Base-by-base conservation (phyloP, 2,888 invertebrate genomes). In the Mycogona germanica region DNA sequence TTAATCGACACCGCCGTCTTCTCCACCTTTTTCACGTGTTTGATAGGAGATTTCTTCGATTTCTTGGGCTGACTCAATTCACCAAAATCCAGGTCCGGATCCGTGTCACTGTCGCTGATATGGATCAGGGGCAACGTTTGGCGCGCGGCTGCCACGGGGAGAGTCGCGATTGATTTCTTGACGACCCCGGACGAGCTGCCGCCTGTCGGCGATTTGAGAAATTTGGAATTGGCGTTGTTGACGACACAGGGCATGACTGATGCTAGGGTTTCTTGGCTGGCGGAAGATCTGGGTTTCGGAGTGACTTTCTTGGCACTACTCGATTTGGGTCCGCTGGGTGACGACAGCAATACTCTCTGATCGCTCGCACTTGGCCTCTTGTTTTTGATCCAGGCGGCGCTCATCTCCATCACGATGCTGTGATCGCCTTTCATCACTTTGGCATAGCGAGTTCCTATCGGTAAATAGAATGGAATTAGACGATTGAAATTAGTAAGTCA, bases 181-280 rank as follows among this genome's bases (percentile, higher is more conserved):
- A 7, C 41, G 12, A 19, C 12, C 9, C 14, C 9, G 9, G 19
- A 41, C 19, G 41, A 19, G 7, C 9, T 14, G 41, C 41, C 12
- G 41, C 17, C 17, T 17, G 12, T 41, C 17, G 41, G 17, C 12
- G 12, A 9, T 12, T 17, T 3, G 25, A 9, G 21, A 35, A 48
- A 35, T 35, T 48, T 48, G 21, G 35, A 48, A 35, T 48, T 48
- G 17, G 30, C 28, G 14, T 29, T 21, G 3, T 48, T 48, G 19
- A 48, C 25, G 35, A 48, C 25, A 32, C 48, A 48, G 21, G 48
- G 17, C 25, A 35, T 48, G 25, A 17, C 19, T 14, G n/a, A 14
- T 25, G 25, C 29, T 23, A 9, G 25, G 28, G 2, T 3, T 45
- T 41, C 12, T 9, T 1, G 12, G 9, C 2, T 25, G 12, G 14